Conservation (phyloP, 2,888 invertebrate genomes). For the Dicyrtomina minuta region DNA sequence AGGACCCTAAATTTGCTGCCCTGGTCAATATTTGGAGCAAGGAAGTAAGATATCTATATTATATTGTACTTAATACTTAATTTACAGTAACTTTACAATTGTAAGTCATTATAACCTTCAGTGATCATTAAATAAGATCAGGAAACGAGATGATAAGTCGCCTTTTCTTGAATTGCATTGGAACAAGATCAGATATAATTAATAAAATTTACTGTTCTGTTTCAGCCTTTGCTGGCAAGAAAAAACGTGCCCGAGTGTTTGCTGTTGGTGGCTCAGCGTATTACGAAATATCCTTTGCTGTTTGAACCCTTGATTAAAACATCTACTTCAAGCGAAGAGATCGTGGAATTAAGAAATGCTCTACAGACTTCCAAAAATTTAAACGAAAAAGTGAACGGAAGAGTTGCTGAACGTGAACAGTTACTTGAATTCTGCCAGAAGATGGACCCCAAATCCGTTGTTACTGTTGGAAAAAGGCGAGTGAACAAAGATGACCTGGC, state of each 20-base stretch:
- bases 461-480: slow-evolving; percentile 67
- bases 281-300: slow-evolving; percentile 91
- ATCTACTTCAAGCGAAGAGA: slow-evolving; percentile 79
- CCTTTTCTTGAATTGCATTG: no score
- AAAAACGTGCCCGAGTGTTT: slow-evolving; percentile 96
- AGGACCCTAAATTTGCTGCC: slow-evolving; percentile 52
- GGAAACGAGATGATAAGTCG: no score
- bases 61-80: neutral
- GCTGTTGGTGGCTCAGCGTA: slow-evolving; percentile 87
- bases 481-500: slow-evolving; percentile 47
- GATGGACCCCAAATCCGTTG: slow-evolving; percentile 89
- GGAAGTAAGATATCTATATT: slow-evolving; percentile 37
- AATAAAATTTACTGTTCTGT: neutral
- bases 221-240: slow-evolving; percentile 81
- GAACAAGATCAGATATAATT: neutral
- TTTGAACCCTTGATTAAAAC: slow-evolving; percentile 90
- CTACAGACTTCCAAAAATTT: slow-evolving; percentile 64
- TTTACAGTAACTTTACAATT: neutral
- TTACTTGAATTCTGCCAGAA: slow-evolving; percentile 88
- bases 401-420: slow-evolving; percentile 88
- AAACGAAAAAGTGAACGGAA: slow-evolving; percentile 84
- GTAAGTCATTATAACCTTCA: neutral
- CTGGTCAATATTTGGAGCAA: slow-evolving; percentile 50
- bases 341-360: slow-evolving; percentile 76
- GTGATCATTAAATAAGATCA: no score